These are phyloP conservation scores for Dicrostonyx torquatus DNA, from an alignment of 2,797 vertebrate genomes.

Conservation along the genomic window DNA sequence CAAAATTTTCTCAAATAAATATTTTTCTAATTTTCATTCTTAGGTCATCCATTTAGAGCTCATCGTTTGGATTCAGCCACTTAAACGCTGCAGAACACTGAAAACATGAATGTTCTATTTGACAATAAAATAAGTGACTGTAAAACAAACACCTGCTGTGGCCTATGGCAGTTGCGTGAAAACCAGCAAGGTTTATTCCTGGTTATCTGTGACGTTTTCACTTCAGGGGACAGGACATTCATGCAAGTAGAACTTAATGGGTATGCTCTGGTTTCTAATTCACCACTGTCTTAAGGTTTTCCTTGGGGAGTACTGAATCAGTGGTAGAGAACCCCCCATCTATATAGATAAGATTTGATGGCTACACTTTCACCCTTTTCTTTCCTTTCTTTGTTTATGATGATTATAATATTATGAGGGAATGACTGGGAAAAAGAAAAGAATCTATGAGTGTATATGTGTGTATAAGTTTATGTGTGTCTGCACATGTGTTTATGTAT, in stretches of 20 bases:
- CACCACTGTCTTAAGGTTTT: neutral
- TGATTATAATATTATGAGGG: neutral
- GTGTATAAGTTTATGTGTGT: neutral
- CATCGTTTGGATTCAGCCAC: neutral
- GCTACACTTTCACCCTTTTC: neutral
- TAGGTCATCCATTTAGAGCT: neutral
- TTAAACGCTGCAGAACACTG: neutral
- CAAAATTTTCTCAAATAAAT: neutral
- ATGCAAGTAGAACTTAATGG: neutral
- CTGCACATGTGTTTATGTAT: neutral
- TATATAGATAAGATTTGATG: neutral
- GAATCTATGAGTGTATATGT: neutral
- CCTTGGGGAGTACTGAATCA: neutral
- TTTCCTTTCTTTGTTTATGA: neutral
- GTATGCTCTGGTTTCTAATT: neutral
- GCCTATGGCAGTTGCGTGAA: neutral
- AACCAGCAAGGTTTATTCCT: neutral
- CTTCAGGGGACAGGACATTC: neutral
- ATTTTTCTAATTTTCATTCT: neutral
- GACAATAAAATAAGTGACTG: neutral
- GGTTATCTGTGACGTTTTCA: neutral
- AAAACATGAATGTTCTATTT: neutral
- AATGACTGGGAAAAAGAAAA: neutral
- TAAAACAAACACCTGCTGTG: neutral
- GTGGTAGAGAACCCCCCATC: neutral